A percentile compares a stretch with the other conserved stretches of the same genome.
Evolutionary conservation across 2,113 vertebrate species (phyloP).

Genomic region (Hippocampus barbouri): DNA sequence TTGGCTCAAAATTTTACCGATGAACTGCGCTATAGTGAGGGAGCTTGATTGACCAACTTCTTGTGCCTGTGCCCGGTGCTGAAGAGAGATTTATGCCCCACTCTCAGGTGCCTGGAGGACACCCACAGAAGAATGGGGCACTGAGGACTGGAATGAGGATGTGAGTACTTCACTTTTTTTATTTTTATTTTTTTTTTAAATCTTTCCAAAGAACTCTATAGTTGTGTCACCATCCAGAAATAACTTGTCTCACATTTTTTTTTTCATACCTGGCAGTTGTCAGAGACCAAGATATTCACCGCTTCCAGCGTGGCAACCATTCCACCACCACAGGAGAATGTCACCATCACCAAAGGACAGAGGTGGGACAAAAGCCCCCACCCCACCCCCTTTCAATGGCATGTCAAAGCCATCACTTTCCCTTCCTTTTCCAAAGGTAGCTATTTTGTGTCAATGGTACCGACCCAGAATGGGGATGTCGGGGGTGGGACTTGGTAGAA

Average conservation of each 20-base stretch:
- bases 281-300: slow-evolving; percentile 98
- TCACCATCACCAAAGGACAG: slow-evolving; percentile 98
- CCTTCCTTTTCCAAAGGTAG: neutral
- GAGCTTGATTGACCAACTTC: neutral
- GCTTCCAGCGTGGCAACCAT: slow-evolving; percentile 91
- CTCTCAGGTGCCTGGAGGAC: slow-evolving; percentile 87
- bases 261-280: slow-evolving; percentile 75
- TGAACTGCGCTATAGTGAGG: neutral
- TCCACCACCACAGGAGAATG: slow-evolving; percentile 87
- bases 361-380: slow-evolving; percentile 67
- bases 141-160: slow-evolving; percentile 99
- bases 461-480: no score
- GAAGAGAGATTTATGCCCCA: slow-evolving; percentile 26
- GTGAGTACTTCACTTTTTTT: slow-evolving; percentile 72
- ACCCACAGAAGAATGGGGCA: slow-evolving; percentile 94
- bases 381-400: neutral
- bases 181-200: no score
- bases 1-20: neutral
- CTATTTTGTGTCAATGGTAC: neutral
- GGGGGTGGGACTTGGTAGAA: no score
- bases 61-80: slow-evolving; percentile 48
- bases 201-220: neutral
- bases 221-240: neutral
- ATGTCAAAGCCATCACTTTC: neutral
- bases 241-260: neutral